phyloP scores from a whole-genome alignment of 2,113 vertebrate genomes.

The Clarias batrachus region DNA sequence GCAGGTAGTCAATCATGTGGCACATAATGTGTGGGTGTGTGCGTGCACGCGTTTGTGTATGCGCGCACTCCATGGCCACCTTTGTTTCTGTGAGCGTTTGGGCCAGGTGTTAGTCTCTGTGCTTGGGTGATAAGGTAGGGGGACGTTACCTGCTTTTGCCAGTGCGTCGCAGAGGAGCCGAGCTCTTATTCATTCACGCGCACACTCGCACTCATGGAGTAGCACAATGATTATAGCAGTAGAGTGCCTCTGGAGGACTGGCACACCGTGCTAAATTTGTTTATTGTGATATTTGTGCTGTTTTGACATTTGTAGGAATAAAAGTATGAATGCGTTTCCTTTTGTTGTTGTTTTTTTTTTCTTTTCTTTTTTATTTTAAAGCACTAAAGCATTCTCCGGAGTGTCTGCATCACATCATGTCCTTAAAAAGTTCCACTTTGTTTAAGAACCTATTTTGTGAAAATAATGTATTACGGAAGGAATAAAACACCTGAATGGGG shows the following conservation, averaged over 20 bases:
- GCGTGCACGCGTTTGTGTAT: constrained; percentile 13
- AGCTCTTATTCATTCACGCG: constrained; percentile 23
- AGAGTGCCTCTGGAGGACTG: constrained; percentile 8
- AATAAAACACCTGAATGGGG: background rate
- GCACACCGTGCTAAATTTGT: background rate
- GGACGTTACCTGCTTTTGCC: constrained; percentile 48
- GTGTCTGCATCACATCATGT: background rate
- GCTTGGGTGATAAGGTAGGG: constrained; percentile 69
- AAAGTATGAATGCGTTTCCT: background rate
- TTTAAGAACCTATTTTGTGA: too few species aligned
- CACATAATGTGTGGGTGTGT: constrained; percentile 27
- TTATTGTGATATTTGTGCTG: constrained; percentile 15
- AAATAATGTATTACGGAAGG: background rate
- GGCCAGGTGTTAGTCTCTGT: constrained; percentile 74
- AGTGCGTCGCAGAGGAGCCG: constrained; percentile 35
- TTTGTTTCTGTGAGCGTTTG: constrained; percentile 36
- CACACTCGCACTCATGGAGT: constrained; percentile 22
- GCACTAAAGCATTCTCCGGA: background rate
- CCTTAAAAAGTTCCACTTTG: background rate
- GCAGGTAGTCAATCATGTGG: constrained; percentile 88
- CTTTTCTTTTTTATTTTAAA: background rate
- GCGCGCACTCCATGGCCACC: background rate
- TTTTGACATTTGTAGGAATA: background rate
- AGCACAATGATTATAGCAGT: constrained; percentile 3
- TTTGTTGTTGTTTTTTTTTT: background rate